Evolutionary conservation across 92 coral and sea anemone genomes (phyloP), one percentile per base, ranked within the genome.

Genomic region (Phenganax stokvisi): DNA sequence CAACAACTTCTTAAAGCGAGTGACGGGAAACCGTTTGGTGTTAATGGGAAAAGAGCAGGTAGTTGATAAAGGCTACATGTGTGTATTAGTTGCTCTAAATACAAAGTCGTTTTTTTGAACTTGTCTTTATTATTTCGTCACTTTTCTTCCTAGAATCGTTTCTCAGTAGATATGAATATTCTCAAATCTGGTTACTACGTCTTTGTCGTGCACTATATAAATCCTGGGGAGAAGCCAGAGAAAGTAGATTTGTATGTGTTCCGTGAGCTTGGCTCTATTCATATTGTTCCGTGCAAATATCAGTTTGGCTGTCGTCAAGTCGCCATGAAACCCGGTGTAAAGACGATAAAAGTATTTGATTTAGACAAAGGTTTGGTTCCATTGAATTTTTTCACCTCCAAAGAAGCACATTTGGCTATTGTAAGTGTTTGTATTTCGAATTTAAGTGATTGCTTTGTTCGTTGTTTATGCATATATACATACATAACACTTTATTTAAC

Each of bases 221-320:
- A 91, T 59, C 91, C 90, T 57, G 88, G 88, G 57, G 69, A 88
- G 70, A 68, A 68, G 51, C 77, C 81, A 16, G 86, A 83, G 53
- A 88, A 91, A 77, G 80, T 86, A 10, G 87, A 86, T 66, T 85
- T 90, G 7, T 56, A 73, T 52, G 87, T 88, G 57, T 86, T 75
- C 54, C 65, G 84, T 6, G 89, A 85, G 56, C 90, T 77, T 9
- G 94, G 98, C 8, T 79, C 71, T 56, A 56, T 91, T 8, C 91
- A 85, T 75, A 84, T 90, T 20, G 86, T 86, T 16, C 98, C 98
- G 10, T 93, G 98, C 58, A 74, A 64, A 62, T 93, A 89, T 67
- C 90, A 71, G 75, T 91, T 93, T 78, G 94, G 89, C 10, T 91
- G 96, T 82, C 89, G 90, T 54, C 92, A 91, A 90, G 87, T 89